These are phyloP conservation scores for Catagonus wagneri DNA, from an alignment of 2,113 vertebrate genomes.

Conservation along the genomic window DNA sequence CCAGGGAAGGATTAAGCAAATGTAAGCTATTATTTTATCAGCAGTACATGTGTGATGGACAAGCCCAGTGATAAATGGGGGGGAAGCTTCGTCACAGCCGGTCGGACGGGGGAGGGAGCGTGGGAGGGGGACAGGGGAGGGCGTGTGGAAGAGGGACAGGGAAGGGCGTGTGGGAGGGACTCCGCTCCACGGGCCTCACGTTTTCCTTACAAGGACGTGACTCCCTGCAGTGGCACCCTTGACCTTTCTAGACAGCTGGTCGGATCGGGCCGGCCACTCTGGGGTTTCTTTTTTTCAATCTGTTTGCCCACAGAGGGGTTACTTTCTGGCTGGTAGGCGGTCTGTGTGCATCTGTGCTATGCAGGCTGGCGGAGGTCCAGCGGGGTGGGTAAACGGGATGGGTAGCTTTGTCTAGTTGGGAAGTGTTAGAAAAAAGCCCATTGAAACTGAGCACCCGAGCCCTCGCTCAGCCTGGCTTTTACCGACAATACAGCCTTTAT, in stretches of 20 bases:
- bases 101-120: neutral
- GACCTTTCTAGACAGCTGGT: neutral
- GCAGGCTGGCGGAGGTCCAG: neutral
- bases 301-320: neutral
- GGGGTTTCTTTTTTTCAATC: neutral
- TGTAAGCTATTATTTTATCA: conserved; percentile 65
- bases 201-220: fast-evolving
- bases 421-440: conserved; percentile 31
- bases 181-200: neutral
- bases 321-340: neutral
- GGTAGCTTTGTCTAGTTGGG: neutral
- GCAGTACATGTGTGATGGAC: conserved; percentile 38
- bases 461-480: neutral
- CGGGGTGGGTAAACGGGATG: neutral
- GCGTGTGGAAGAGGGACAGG: too few species aligned
- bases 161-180: neutral
- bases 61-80: conserved; percentile 56
- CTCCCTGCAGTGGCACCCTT: neutral
- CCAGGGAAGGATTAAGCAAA: conserved; percentile 47
- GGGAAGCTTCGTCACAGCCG: neutral
- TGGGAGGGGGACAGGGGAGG: neutral
- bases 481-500: neutral
- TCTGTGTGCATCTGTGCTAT: neutral
- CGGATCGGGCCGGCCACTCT: neutral
- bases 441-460: neutral